Conservation (phyloP, 1,140 invertebrate species). For the Drosophila nigrodunni region DNA sequence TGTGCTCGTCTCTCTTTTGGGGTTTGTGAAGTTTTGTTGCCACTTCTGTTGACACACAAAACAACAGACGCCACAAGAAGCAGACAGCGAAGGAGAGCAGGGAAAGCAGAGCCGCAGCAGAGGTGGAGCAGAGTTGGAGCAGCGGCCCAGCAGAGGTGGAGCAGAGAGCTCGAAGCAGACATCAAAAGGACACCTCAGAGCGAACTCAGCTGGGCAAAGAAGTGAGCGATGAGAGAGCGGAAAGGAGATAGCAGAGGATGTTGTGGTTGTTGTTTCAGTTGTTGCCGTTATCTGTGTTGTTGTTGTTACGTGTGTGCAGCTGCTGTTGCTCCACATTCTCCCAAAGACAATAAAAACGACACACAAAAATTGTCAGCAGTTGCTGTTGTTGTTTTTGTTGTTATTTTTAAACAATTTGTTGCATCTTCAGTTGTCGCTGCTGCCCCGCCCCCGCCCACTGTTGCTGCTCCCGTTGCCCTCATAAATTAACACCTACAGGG, state of each 20-base stretch:
- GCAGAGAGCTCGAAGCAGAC: neutral
- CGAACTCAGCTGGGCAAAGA: conserved; percentile 37
- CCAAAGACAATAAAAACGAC: conserved; percentile 46
- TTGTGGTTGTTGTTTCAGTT: conserved; percentile 45
- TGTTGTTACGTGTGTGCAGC: conserved; percentile 53
- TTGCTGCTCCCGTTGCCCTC: conserved; percentile 33
- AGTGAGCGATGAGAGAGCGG: too few relatives aligned
- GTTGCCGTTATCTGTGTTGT: conserved; percentile 36
- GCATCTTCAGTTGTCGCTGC: conserved; percentile 17
- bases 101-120: conserved; percentile 2
- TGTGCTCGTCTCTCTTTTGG: conserved; percentile 8
- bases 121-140: neutral
- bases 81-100: neutral
- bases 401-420: conserved; percentile 50
- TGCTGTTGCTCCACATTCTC: conserved; percentile 59
- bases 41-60: conserved; percentile 70
- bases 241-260: conserved; percentile 37
- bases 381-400: conserved; percentile 35
- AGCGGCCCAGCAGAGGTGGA: neutral
- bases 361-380: conserved; percentile 23
- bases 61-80: conserved; percentile 52
- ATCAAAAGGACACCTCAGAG: conserved; percentile 11
- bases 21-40: conserved; percentile 36
- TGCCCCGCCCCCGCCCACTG: conserved; percentile 14
- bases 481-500: conserved; percentile 77